Evolutionary conservation across 2,113 vertebrate species (phyloP), one percentile per base, ranked within the genome.

Genomic region (Mola mola): DNA sequence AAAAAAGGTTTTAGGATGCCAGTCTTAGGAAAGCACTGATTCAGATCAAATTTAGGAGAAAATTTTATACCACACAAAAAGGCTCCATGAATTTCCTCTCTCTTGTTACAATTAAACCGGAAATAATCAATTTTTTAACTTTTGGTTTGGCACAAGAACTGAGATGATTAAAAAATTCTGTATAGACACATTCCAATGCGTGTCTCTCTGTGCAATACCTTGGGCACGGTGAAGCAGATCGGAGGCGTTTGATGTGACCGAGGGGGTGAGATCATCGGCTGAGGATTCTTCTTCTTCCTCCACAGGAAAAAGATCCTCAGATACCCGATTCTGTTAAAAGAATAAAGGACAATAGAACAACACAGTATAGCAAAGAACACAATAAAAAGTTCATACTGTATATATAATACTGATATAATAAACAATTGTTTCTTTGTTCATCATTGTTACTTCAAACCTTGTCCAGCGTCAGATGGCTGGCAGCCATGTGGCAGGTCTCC

Each of bases 221-320:
- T 59, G 77, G 37, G 91, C 86, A 83, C 75, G 85, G 16, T 76
- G 90, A 55, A 97, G 94, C 34, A 96, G 90, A 81, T 94, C 94
- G 0, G 95, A 94, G 6, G 93, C 88, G 0, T 94, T 94, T 55
- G 95, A 94, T 1, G 93, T 95, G 84, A 96, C 93, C 0, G 94
- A 95, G 0, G 93, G 93, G 26, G 92, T 94, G 85, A 95, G 92
- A 66, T 96, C 94, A 1, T 95, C 94, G 0, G 93, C 94, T 1
- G 92, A 94, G 1, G 94, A 93, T 69, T 95, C 94, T 71, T 94
- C 93, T 66, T 94, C 93, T 77, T 93, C 92, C 80, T 93, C 93
- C 79, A 91, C 94, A 40, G 94, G 93, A 87, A 96, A 94, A 75
- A 96, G 88, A 70, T 95, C 94, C 85, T 95, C 94, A 12, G 93